Conservation (phyloP, 2,797 vertebrate genomes). For the Cirrhinus mrigala region DNA sequence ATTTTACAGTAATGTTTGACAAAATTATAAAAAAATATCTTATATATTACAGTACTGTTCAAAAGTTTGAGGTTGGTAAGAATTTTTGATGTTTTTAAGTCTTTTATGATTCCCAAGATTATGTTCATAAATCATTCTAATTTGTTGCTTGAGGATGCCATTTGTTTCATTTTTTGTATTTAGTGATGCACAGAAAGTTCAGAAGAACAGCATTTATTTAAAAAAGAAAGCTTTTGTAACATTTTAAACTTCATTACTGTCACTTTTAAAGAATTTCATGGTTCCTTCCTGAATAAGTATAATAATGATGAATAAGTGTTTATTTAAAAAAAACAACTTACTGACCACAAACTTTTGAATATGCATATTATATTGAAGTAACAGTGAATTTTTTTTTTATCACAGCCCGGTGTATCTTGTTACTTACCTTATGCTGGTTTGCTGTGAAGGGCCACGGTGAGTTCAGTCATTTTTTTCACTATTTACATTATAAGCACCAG, state of each 20-base stretch:
- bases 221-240: neutral
- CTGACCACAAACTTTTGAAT: neutral
- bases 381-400: conserved; percentile 47
- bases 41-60: neutral
- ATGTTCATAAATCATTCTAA: neutral
- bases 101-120: neutral
- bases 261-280: too few species aligned
- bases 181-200: neutral
- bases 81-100: neutral
- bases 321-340: neutral
- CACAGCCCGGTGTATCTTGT: conserved; percentile 87
- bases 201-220: neutral
- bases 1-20: neutral
- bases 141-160: neutral
- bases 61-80: neutral
- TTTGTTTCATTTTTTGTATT: neutral
- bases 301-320: neutral
- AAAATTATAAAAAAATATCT: neutral
- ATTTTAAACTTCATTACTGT: neutral
- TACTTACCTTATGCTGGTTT: conserved; percentile 87
- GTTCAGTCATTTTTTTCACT: conserved; percentile 36
- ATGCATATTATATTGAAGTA: conserved; percentile 15
- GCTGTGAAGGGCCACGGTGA: conserved; percentile 93
- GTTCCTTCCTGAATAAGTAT: neutral
- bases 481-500: neutral